Evolutionary conservation across 2,797 vertebrate genomes (phyloP).

Genomic region (Pseudochaenichthys georgianus): DNA sequence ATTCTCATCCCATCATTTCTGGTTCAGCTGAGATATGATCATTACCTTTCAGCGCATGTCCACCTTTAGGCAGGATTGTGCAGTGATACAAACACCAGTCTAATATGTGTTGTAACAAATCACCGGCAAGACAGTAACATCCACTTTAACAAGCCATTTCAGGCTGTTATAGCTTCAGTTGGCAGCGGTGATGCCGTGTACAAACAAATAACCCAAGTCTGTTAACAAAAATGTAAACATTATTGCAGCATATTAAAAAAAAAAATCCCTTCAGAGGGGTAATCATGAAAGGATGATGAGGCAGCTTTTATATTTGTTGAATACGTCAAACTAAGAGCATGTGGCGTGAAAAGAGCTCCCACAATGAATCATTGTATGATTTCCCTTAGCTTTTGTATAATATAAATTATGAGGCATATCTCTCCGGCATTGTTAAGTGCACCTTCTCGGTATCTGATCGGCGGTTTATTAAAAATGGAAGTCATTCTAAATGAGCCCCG

Average conservation of each 20-base stretch:
- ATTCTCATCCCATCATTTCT: slow-evolving; percentile 71
- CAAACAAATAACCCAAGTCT: slow-evolving; percentile 68
- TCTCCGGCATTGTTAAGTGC: slow-evolving; percentile 78
- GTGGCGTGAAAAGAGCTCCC: slow-evolving; percentile 34
- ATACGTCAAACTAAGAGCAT: slow-evolving; percentile 40
- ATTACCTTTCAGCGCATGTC: slow-evolving; percentile 52
- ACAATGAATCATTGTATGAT: slow-evolving; percentile 54
- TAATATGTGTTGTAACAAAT: slow-evolving; percentile 54
- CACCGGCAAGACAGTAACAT: slow-evolving; percentile 32
- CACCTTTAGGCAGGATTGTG: slow-evolving; percentile 30
- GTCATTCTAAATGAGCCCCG: slow-evolving; percentile 83
- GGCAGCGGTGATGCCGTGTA: slow-evolving; percentile 46
- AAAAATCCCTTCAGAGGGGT: slow-evolving; percentile 26
- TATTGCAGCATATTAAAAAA: slow-evolving; percentile 32
- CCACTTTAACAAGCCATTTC: slow-evolving; percentile 61
- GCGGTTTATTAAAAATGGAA: slow-evolving; percentile 88
- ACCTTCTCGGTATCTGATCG: slow-evolving; percentile 78
- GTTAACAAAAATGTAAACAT: slow-evolving; percentile 65
- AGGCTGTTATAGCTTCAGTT: slow-evolving; percentile 47
- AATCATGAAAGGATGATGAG: slow-evolving; percentile 51
- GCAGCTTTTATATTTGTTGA: slow-evolving; percentile 55
- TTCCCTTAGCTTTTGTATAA: slow-evolving; percentile 66
- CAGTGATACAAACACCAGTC: slow-evolving; percentile 7
- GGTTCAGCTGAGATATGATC: slow-evolving; percentile 64
- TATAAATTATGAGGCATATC: slow-evolving; percentile 79